These are phyloP conservation scores for Neogale vison DNA, from an alignment of 2,113 vertebrate species.

Conservation along the genomic window DNA sequence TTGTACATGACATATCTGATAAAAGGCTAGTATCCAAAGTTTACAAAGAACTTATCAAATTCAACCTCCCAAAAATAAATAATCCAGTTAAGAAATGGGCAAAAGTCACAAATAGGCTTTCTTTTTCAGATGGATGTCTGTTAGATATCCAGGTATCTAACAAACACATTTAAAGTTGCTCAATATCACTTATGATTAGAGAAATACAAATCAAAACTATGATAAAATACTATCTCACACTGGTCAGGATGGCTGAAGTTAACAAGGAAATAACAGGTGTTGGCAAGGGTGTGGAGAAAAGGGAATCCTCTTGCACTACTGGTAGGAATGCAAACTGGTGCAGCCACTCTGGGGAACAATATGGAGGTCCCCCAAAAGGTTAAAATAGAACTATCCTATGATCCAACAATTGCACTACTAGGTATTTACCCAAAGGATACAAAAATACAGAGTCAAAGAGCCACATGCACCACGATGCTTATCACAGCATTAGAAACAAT, in stretches of 20 bases:
- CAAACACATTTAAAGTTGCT: background rate
- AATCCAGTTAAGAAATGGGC: background rate
- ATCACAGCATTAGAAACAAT: background rate
- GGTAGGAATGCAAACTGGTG: background rate
- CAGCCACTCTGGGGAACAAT: background rate
- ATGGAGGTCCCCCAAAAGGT: background rate
- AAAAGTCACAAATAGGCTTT: background rate
- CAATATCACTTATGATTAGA: background rate
- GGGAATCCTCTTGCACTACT: background rate
- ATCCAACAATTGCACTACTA: background rate
- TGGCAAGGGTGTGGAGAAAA: background rate
- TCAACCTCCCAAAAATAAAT: background rate
- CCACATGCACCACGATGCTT: background rate
- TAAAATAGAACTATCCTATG: background rate
- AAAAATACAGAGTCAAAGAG: background rate
- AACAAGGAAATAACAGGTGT: background rate
- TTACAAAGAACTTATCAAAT: background rate
- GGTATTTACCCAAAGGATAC: background rate
- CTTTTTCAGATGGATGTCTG: background rate
- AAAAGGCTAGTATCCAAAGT: background rate
- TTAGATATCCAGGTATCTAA: background rate
- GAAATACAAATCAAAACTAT: background rate
- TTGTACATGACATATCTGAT: background rate
- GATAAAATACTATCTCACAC: background rate
- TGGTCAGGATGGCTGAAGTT: background rate